Conservation (phyloP, 2,888 invertebrate genomes). For the Dyspetes luteomarginatus region DNA sequence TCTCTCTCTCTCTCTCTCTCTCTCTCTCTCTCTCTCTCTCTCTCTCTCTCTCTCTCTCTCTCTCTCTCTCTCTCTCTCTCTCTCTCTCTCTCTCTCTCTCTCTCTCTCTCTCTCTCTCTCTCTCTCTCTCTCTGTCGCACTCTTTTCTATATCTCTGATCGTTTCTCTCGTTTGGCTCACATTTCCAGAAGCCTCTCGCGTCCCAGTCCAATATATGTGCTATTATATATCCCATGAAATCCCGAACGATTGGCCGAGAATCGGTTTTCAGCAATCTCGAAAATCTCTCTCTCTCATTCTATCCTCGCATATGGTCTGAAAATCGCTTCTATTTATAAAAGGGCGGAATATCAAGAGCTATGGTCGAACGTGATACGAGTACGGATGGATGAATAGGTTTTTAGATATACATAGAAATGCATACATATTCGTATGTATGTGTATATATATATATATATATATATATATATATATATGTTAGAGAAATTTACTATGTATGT, state of each 20-base stretch:
- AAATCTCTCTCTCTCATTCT: neutral
- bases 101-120: neutral
- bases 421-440: neutral
- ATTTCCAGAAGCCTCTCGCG: slow-evolving; percentile 21
- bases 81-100: neutral
- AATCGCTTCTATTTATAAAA: slow-evolving; percentile 47
- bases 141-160: slow-evolving; percentile 8
- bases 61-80: neutral
- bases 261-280: slow-evolving; percentile 56
- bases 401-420: neutral
- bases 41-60: slow-evolving; percentile 1
- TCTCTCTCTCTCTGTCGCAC: neutral
- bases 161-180: slow-evolving; percentile 26
- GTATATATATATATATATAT: neutral
- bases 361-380: slow-evolving; percentile 13
- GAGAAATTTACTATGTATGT: no score
- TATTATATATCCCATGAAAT: slow-evolving; percentile 44
- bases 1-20: slow-evolving; percentile 33
- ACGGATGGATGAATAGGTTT: slow-evolving; percentile 24
- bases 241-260: slow-evolving; percentile 66
- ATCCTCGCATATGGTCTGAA: slow-evolving; percentile 18
- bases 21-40: slow-evolving; percentile 1
- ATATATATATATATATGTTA: slow-evolving; percentile 1
- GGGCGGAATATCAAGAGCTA: slow-evolving; percentile 9
- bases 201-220: slow-evolving; percentile 27